These are phyloP conservation scores for Rhombomys opimus DNA, from an alignment of 2,113 vertebrate genomes.

Conservation along the genomic window DNA sequence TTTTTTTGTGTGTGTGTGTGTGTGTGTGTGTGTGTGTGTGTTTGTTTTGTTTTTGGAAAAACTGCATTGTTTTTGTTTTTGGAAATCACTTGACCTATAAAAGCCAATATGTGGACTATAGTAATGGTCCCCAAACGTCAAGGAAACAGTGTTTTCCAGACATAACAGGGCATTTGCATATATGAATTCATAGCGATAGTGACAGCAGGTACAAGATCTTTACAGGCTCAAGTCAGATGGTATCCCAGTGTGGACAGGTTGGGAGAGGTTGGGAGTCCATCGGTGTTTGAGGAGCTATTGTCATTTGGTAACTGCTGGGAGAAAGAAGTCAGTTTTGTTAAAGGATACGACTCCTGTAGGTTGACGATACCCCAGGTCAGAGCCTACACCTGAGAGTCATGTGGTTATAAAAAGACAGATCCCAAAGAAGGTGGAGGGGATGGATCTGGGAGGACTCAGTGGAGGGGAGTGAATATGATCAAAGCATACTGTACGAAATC, in stretches of 20 bases:
- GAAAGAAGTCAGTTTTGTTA: not conserved
- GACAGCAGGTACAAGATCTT: not conserved
- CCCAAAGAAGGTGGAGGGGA: not conserved
- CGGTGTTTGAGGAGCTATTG: not conserved
- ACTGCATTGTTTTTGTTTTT: not conserved
- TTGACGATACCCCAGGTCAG: rapidly evolving
- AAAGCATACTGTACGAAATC: not conserved
- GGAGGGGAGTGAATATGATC: not conserved
- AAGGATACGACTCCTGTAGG: not conserved
- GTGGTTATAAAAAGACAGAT: too few relatives aligned
- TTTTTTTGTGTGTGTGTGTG: not conserved
- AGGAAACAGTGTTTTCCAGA: not conserved
- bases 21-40: not conserved
- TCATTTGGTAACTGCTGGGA: not conserved
- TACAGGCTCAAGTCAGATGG: not conserved
- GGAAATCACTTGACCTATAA: not conserved
- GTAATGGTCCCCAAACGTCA: not conserved
- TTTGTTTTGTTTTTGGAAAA: conserved; percentile 23
- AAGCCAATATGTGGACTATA: not conserved
- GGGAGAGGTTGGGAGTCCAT: not conserved
- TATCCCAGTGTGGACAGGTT: not conserved
- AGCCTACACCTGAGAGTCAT: too few relatives aligned
- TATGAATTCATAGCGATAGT: not conserved
- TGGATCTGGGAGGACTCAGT: not conserved
- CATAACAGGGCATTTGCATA: not conserved